Evolutionary conservation across 2,113 vertebrate genomes (phyloP).

Genomic region (Cairina moschata): DNA sequence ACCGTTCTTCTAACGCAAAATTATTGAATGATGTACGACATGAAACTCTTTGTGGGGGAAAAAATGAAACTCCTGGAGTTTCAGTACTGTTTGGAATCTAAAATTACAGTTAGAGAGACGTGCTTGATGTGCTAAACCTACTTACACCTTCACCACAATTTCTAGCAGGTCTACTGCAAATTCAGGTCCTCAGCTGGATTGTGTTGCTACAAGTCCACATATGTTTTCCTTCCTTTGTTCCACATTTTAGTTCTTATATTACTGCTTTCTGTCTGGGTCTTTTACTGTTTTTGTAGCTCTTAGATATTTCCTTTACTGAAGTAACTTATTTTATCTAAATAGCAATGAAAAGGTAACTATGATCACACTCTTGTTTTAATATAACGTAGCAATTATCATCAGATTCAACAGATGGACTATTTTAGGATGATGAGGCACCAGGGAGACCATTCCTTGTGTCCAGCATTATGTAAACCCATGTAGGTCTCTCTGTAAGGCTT

Average conservation of each 20-base stretch:
- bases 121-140: neutral
- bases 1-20: neutral
- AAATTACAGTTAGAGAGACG: neutral
- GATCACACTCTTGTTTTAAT: neutral
- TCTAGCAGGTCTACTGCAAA: neutral
- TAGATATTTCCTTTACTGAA: neutral
- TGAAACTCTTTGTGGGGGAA: neutral
- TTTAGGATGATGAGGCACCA: neutral
- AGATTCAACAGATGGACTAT: neutral
- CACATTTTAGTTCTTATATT: neutral
- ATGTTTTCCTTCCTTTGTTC: neutral
- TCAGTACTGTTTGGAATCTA: neutral
- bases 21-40: neutral
- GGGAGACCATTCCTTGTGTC: neutral
- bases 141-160: neutral
- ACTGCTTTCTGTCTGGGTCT: neutral
- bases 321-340: neutral
- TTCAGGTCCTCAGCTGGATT: neutral
- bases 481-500: neutral
- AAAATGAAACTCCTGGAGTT: neutral
- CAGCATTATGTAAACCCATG: neutral
- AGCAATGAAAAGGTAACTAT: neutral
- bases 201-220: neutral
- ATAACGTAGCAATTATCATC: neutral
- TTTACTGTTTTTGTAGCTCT: neutral